Percentiles rank a stretch among this genome's conserved stretches.
Conservation (phyloP, 2,888 invertebrate species). For the Apotomis betuletana region DNA sequence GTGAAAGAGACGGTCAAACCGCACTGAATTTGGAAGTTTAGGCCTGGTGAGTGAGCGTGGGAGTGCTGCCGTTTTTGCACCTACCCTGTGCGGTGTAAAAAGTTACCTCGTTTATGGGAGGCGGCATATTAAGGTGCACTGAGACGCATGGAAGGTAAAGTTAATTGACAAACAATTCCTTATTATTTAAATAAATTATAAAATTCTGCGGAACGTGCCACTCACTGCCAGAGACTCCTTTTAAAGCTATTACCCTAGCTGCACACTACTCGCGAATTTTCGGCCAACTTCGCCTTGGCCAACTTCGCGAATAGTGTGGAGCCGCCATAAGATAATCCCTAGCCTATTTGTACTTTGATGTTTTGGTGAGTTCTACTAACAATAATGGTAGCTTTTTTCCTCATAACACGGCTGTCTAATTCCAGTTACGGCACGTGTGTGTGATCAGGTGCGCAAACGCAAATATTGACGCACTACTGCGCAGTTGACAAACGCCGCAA, state of each 20-base stretch:
- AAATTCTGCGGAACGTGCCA: no score
- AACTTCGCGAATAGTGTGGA: no score
- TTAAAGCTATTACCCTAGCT: no score
- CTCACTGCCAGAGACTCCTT: no score
- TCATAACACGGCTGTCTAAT: conserved; percentile 12
- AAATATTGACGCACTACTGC: conserved; percentile 33
- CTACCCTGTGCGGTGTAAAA: conserved; percentile 36
- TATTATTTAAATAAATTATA: no score
- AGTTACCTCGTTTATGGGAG: conserved; percentile 28
- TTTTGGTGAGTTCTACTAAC: not conserved
- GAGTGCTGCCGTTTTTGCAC: conserved; percentile 38
- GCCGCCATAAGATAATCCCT: no score
- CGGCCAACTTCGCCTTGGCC: no score
- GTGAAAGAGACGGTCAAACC: not conserved
- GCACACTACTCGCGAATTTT: no score
- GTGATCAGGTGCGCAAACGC: conserved; percentile 38
- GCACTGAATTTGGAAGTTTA: not conserved
- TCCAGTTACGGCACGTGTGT: conserved; percentile 23
- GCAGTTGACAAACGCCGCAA: not conserved
- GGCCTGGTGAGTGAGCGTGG: conserved; percentile 24
- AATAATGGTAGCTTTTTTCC: not conserved
- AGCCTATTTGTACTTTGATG: no score
- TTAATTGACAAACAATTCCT: no score
- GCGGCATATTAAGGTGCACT: conserved; percentile 29
- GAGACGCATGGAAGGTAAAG: not conserved